Conservation (phyloP, 2,113 vertebrate genomes). For the Isurus oxyrinchus region DNA sequence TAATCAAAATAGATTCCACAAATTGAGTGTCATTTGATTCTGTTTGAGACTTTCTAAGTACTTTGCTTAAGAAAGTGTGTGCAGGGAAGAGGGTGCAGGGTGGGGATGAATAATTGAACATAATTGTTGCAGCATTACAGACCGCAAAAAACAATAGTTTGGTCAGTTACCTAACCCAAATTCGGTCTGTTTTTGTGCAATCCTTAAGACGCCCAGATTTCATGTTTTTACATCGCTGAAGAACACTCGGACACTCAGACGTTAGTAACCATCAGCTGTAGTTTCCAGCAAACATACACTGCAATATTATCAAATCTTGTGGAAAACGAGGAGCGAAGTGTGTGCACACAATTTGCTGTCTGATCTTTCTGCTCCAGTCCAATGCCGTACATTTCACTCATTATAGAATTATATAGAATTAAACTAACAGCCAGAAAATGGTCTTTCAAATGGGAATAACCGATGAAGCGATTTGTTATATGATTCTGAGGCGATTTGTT, state of each 20-base stretch:
- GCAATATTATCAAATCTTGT: background rate
- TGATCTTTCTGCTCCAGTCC: background rate
- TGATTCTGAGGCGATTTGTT: background rate
- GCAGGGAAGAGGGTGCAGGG: background rate
- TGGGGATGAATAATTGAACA: background rate
- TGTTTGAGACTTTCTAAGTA: background rate
- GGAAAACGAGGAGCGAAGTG: background rate
- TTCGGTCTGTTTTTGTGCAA: background rate
- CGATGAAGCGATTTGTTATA: background rate
- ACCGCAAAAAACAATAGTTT: background rate
- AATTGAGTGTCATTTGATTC: background rate
- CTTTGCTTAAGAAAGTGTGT: background rate
- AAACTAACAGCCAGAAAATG: background rate
- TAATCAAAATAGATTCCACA: background rate
- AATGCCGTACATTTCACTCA: background rate
- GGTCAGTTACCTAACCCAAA: background rate
- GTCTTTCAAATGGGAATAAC: background rate
- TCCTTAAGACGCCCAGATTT: background rate
- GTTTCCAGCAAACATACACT: background rate
- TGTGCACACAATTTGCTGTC: background rate
- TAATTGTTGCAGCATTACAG: background rate
- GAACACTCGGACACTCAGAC: background rate
- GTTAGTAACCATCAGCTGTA: background rate
- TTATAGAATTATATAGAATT: background rate
- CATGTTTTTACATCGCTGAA: background rate